Evolutionary conservation across 2,113 vertebrate genomes (phyloP).

Genomic region (Cichladusa arquata): DNA sequence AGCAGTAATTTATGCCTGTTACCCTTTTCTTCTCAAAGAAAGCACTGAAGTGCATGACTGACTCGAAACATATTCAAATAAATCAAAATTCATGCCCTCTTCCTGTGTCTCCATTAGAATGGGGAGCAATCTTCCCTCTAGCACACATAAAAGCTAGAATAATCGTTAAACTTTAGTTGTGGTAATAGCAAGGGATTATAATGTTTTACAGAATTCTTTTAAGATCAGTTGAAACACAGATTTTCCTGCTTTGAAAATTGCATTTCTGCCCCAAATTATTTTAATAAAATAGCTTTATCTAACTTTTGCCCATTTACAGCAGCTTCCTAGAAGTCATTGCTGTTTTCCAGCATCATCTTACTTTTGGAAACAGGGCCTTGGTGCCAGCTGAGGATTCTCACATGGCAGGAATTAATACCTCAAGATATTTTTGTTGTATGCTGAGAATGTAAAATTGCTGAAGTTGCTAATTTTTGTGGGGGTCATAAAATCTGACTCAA

Average conservation of each 20-base stretch:
- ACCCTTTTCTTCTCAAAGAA: not conserved
- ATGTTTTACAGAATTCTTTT: not conserved
- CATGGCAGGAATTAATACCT: not conserved
- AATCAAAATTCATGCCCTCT: not conserved
- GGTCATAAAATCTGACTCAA: not conserved
- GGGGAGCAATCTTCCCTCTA: not conserved
- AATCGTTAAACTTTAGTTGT: not conserved
- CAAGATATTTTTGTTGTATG: not conserved
- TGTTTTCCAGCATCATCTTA: not conserved
- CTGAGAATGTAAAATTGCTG: not conserved
- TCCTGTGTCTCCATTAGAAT: not conserved
- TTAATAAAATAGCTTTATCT: not conserved
- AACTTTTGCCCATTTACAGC: not conserved
- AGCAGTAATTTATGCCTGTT: not conserved
- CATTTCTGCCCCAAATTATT: not conserved
- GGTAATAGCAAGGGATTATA: not conserved
- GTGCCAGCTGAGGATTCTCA: not conserved
- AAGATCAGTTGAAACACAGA: not conserved
- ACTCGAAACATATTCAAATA: not conserved
- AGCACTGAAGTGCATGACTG: not conserved
- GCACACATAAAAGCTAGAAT: not conserved
- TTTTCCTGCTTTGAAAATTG: not conserved
- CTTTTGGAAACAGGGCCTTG: not conserved
- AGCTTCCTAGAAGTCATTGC: not conserved
- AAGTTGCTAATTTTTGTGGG: not conserved